Evolutionary conservation across 2,113 vertebrate genomes (phyloP), one percentile per base, ranked within the genome.

Genomic region (Platysternon megacephalum): DNA sequence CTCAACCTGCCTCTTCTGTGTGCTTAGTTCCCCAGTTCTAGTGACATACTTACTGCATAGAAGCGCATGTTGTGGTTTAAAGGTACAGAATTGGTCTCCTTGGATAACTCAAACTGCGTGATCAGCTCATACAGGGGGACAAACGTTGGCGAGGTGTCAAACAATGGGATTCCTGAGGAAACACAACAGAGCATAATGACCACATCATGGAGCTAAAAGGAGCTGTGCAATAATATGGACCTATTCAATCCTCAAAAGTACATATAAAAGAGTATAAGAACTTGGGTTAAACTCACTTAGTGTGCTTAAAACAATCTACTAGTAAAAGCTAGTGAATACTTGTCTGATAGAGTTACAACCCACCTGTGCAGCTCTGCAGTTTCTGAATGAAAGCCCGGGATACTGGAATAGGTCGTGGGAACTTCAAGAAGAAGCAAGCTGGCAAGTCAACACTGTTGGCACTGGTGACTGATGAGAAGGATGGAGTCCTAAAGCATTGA

Each of bases 401-500:
- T 94, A 99, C 99, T 26, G 99, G 99, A 89, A 99, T 99, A 91
- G 99, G 99, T 26, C 97, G 98, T 65, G 99, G 99, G 98, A 99
- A 99, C 94, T 99, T 99, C 88, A 99, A 98, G 98, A 99, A 99
- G 98, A 99, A 99, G 94, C 99, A 99, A 46, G 99, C 99, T 21
- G 99, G 99, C 90, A 99, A 98, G 86, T 99, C 99, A 97, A 99
- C 99, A 39, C 99, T 99, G 98, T 99, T 99, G 89, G 99, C 98
- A 97, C 99, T 99, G 86, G 99, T 99, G 96, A 99, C 97, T 1
- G 98, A 98, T 3, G 99, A 99, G 97, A 99, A 99, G 2, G 99
- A 99, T 0, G 99, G 99, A 13, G 99, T 99, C 91, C 98, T 99
- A 83, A 3, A 95, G 96, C 0, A 56, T 6, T 0, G 82, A 9